A percentile compares a stretch with the other conserved stretches of the same genome.
Conservation (phyloP, 2,797 vertebrate genomes). For the Clarias platycephalus region DNA sequence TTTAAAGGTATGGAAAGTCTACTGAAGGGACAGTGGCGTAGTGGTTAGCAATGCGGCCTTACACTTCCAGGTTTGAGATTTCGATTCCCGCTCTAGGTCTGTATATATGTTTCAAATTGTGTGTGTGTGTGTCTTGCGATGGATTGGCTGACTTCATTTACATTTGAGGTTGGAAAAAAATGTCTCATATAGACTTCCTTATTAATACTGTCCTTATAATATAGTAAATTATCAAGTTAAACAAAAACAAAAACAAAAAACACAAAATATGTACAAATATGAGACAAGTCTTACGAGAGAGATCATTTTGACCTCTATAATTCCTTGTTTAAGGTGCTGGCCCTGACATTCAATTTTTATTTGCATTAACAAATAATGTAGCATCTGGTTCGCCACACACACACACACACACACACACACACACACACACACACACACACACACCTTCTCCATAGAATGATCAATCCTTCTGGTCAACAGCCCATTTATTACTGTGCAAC, state of each 20-base stretch:
- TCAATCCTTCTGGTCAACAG: constrained; percentile 34
- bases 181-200: not conserved
- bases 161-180: not conserved
- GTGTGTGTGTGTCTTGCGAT: too few species aligned
- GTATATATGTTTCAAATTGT: too few species aligned
- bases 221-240: not conserved
- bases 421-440: not conserved
- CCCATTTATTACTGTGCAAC: constrained; percentile 48
- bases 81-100: too few species aligned
- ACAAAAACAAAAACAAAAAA: not conserved
- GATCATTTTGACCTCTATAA: not conserved
- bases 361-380: constrained; percentile 61
- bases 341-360: constrained; percentile 41
- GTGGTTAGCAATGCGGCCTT: too few species aligned
- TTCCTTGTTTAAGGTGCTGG: not conserved
- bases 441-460: not conserved
- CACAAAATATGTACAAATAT: not conserved
- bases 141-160: not conserved
- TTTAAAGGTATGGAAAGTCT: not conserved
- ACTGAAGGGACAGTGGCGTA: not conserved
- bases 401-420: not conserved
- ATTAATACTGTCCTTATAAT: not conserved
- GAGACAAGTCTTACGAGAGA: not conserved
- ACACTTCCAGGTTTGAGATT: too few species aligned
- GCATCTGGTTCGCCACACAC: constrained; percentile 44